Percentiles rank a stretch among this genome's conserved stretches.
phyloP scores from a whole-genome alignment of 2,113 vertebrate species.

The Noctilio leporinus region DNA sequence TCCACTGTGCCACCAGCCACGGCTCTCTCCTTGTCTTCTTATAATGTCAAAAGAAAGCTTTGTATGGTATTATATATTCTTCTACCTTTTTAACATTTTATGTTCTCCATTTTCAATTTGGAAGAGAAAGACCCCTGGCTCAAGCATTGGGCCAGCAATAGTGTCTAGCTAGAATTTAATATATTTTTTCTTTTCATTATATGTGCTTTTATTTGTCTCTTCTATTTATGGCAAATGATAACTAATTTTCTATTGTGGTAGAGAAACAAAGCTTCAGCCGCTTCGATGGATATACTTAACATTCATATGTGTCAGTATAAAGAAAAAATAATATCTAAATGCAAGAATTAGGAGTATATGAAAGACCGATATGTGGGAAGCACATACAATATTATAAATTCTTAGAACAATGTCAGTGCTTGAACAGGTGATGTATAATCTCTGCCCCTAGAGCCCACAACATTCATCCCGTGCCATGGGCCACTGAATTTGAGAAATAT shows the following conservation, averaged over 20 bases:
- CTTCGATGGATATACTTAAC: background rate
- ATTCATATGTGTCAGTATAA: background rate
- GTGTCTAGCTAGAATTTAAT: background rate
- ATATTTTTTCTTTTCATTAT: background rate
- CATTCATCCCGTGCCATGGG: background rate
- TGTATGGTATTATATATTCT: background rate
- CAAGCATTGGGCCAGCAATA: background rate
- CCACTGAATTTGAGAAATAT: background rate
- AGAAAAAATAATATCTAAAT: background rate
- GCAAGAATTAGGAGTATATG: background rate
- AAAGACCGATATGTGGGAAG: background rate
- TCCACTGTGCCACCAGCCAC: too few species aligned
- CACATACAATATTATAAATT: background rate
- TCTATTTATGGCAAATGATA: background rate
- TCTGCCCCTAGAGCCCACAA: background rate
- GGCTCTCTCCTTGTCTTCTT: background rate
- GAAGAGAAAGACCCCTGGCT: background rate
- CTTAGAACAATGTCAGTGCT: background rate
- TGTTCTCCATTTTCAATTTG: background rate
- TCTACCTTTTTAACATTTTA: background rate
- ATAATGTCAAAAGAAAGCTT: background rate
- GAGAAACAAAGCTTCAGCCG: background rate
- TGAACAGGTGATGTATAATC: background rate
- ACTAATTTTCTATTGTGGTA: background rate
- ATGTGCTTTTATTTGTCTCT: background rate